Evolutionary conservation across 2,888 invertebrate species (phyloP), one percentile per base, ranked within the genome.

Genomic region (Lepidochrysops patricia): DNA sequence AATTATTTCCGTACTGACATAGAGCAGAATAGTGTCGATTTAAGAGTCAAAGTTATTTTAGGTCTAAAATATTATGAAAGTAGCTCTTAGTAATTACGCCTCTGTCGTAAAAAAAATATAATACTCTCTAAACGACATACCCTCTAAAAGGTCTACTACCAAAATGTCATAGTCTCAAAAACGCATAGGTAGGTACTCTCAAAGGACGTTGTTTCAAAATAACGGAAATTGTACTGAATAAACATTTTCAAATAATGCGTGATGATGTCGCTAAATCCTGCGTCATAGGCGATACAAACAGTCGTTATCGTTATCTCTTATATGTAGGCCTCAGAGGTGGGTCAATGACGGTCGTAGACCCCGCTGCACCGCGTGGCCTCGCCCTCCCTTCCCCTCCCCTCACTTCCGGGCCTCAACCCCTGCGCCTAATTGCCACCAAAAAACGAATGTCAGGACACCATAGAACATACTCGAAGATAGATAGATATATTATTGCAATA

Each of bases 321-420:
- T 76, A 84, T 79, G 81, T 85, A 82, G 84, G 79, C 70, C 81
- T 75, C 75, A 68, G 70, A 87, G 88, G 77, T 87, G 84, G 88
- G 88, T 88, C 88, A 88, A 88, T 87, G 87, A 84, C 88, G 88
- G 84, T 87, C 88, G 78, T 86, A 84, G 76, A 87, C 86, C 85
- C 82, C 49, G 78, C 71, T 84, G 84, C 85, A 84, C 71, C 73
- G 80, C 78, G 80, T 77, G 82, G 77, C 84, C 83, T 81, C 83
- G 82, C 74, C 72, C 60, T 69, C 70, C 64, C 67, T 64, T 63
- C 66, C 61, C 63, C 62, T 64, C 67, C 57, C n/a, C n/a, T n/a
- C 63, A 61, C 64, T 63, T 64, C 58, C 64, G 63, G 26, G 25
- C 50, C 50, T 26, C 50, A 50, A 27, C 64, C 66, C 70, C 67